Conservation (phyloP, 2,113 vertebrate species). For the Macheiramphus alcinus region DNA sequence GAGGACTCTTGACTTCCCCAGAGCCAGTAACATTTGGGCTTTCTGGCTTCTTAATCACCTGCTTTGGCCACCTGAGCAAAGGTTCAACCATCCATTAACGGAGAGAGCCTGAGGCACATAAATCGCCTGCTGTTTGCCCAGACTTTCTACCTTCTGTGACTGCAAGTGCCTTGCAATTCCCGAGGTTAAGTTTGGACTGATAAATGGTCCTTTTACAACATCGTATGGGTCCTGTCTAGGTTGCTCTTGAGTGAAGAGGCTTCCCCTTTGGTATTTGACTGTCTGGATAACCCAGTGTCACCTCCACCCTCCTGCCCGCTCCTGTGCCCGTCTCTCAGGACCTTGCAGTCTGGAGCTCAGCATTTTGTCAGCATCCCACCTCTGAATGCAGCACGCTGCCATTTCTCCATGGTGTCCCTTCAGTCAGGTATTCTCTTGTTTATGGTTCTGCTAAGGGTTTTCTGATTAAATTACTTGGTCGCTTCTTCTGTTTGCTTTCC, state of each 20-base stretch:
- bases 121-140: fast-evolving
- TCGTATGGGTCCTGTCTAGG: fast-evolving
- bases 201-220: background rate
- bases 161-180: background rate
- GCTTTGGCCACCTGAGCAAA: background rate
- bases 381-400: fast-evolving
- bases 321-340: background rate
- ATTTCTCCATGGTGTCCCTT: fast-evolving
- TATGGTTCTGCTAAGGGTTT: background rate
- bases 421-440: background rate
- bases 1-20: background rate
- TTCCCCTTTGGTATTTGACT: background rate
- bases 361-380: background rate
- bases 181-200: fast-evolving
- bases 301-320: background rate
- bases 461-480: background rate
- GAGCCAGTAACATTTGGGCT: background rate
- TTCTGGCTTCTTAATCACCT: background rate
- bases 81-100: fast-evolving
- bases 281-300: background rate
- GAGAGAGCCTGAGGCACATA: fast-evolving
- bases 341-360: background rate
- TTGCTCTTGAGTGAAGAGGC: background rate
- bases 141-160: background rate
- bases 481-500: background rate